Percentiles rank a stretch among this genome's conserved stretches.
Conservation (phyloP, 2,797 vertebrate species). For the Phataginus tricuspis region DNA sequence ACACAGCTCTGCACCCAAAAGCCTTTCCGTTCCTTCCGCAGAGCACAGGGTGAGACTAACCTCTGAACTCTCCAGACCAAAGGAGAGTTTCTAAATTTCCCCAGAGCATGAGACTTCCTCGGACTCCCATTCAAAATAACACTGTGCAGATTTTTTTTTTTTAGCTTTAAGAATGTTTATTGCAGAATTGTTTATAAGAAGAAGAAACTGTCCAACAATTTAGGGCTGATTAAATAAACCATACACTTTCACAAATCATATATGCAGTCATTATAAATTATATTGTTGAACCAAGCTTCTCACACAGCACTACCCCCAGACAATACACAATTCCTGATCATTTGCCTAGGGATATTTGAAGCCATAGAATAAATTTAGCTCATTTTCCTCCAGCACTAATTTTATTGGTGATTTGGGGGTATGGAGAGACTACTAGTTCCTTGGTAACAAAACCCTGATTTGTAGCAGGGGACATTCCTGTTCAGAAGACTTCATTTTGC, state of each 20-base stretch:
- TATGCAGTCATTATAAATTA: conserved; percentile 6
- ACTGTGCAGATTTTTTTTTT: too few relatives aligned
- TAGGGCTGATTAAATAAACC: not conserved
- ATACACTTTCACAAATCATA: not conserved
- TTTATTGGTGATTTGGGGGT: not conserved
- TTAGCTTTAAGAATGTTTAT: not conserved
- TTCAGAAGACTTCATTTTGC: not conserved
- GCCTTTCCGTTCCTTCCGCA: not conserved
- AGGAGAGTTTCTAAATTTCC: not conserved
- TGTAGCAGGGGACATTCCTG: not conserved
- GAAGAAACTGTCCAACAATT: not conserved
- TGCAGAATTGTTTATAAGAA: not conserved
- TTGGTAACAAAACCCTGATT: not conserved
- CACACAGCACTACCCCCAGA: not conserved
- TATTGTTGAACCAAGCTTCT: not conserved
- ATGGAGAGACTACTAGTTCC: not conserved
- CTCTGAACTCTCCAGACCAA: not conserved
- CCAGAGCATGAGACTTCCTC: fast-evolving
- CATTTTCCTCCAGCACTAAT: not conserved
- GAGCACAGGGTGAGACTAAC: not conserved
- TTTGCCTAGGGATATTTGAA: conserved; percentile 19
- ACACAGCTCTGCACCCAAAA: not conserved
- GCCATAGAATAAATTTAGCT: not conserved
- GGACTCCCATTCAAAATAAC: not conserved
- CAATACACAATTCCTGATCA: not conserved